Conservation (phyloP, 2,797 vertebrate species). For the Danio kyathit region DNA sequence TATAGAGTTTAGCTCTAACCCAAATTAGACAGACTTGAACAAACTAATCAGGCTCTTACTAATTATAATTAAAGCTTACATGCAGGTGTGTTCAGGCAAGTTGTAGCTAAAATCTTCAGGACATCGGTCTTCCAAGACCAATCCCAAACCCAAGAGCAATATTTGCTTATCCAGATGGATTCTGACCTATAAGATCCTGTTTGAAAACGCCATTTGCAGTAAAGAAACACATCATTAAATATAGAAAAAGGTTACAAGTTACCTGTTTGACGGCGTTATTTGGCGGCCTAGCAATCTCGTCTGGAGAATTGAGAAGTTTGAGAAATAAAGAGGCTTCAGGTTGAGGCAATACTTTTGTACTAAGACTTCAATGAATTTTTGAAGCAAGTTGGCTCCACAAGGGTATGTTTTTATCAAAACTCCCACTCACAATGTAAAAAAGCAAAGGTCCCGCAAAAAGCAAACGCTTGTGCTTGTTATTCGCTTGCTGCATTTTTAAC, state of each 20-base stretch:
- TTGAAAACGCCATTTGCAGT: not conserved
- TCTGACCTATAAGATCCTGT: too few species aligned
- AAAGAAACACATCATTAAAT: not conserved
- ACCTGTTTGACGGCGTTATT: conserved; percentile 1
- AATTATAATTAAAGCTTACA: too few species aligned
- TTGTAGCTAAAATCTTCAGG: too few species aligned
- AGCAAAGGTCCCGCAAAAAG: conserved; percentile 29
- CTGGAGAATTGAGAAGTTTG: not conserved
- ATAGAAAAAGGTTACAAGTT: not conserved
- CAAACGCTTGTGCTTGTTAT: conserved; percentile 22
- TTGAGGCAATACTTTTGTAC: conserved; percentile 4
- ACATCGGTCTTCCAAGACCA: too few species aligned
- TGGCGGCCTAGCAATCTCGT: not conserved
- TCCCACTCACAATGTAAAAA: conserved; percentile 10
- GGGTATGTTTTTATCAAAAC: conserved; percentile 14
- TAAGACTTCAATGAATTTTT: conserved; percentile 16
- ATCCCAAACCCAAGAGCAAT: too few species aligned
- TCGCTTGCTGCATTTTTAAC: conserved; percentile 38
- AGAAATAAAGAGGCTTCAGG: not conserved
- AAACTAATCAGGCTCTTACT: too few species aligned
- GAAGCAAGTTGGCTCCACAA: conserved; percentile 12
- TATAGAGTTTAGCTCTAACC: too few species aligned
- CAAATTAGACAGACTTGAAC: too few species aligned
- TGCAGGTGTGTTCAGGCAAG: too few species aligned
- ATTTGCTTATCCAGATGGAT: too few species aligned